Evolutionary conservation across 2,888 invertebrate species (phyloP).

Genomic region (Meandrusa payeni): DNA sequence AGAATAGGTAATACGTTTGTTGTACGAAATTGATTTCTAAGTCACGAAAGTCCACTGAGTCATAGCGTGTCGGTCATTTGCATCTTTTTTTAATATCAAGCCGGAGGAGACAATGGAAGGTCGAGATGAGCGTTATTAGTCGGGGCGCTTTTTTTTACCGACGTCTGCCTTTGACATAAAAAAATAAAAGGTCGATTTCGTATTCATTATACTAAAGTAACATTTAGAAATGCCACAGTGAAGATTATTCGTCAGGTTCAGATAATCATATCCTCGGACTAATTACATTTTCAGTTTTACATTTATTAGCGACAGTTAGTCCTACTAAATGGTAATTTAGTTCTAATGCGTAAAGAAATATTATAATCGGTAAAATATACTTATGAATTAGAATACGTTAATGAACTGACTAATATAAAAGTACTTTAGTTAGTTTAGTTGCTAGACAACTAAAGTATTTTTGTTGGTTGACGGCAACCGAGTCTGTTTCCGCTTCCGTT

Average conservation of each 20-base stretch:
- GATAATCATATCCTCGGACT: too few species aligned
- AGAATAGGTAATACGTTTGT: background rate
- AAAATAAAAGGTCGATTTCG: slow-evolving; percentile 22
- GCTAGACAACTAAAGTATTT: too few species aligned
- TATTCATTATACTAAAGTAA: slow-evolving; percentile 18
- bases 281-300: too few species aligned
- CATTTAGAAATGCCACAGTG: slow-evolving; percentile 20
- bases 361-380: too few species aligned
- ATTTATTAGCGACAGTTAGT: too few species aligned
- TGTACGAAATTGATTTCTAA: slow-evolving; percentile 13
- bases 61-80: slow-evolving; percentile 20
- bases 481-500: too few species aligned
- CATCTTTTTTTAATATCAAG: slow-evolving; percentile 24
- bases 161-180: slow-evolving; percentile 23
- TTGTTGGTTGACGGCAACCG: too few species aligned
- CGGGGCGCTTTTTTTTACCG: slow-evolving; percentile 14
- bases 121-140: slow-evolving; percentile 22
- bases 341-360: too few species aligned
- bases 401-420: too few species aligned
- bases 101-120: slow-evolving; percentile 23
- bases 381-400: too few species aligned
- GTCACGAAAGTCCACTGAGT: slow-evolving; percentile 18
- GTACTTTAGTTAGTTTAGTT: too few species aligned
- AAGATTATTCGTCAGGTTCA: background rate
- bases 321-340: too few species aligned